phyloP scores from a whole-genome alignment of 2,113 vertebrate genomes.

The Lota lota region DNA sequence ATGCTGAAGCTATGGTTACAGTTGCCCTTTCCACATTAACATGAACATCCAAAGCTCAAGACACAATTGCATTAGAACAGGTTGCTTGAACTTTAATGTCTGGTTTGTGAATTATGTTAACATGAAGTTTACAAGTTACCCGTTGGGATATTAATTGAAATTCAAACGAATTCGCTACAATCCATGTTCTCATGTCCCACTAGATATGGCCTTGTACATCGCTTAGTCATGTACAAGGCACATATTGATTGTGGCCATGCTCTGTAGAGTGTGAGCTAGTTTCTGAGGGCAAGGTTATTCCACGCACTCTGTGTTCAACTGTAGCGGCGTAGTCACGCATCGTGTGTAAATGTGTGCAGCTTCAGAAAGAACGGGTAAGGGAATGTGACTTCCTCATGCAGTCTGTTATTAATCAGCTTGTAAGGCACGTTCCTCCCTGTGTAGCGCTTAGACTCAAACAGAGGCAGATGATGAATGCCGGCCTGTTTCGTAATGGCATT shows the following conservation, averaged over 20 bases:
- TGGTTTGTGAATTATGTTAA: not conserved
- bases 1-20: no score
- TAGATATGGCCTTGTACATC: not conserved
- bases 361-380: no score
- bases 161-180: not conserved
- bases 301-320: no score
- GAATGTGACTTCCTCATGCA: no score
- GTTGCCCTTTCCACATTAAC: no score
- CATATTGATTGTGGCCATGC: not conserved
- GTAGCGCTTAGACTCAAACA: no score
- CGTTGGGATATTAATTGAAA: not conserved
- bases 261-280: not conserved
- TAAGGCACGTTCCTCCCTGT: no score
- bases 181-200: not conserved
- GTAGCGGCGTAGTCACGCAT: no score
- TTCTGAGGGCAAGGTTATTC: no score
- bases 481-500: constrained; percentile 23
- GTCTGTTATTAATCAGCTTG: no score
- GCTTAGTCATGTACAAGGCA: not conserved
- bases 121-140: not conserved
- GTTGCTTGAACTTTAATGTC: not conserved
- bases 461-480: constrained; percentile 12
- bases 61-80: not conserved
- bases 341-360: no score
- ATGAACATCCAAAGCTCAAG: no score